Evolutionary conservation across 1,140 invertebrate species (phyloP), one percentile per base, ranked within the genome.

Genomic region (Drosophila sproati): DNA sequence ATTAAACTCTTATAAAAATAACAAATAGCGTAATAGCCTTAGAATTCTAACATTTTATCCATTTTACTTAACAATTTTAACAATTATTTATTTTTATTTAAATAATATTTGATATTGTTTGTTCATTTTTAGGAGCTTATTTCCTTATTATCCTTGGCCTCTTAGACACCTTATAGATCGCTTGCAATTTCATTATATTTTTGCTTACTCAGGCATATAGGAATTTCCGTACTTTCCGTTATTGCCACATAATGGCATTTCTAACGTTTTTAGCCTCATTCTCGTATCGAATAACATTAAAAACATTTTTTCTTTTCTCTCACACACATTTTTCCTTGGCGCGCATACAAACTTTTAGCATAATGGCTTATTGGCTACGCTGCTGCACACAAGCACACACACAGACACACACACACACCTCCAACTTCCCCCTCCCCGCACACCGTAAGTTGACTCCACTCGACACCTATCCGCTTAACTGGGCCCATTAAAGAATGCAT

Each of bases 331-430:
- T n/a, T 64, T 72, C 41, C 39, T 50, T 77, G 77, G 55, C 34
- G 62, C 43, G 62, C 73, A 77, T 20, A 20, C 73, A 73, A 83
- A 80, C 50, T 85, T 73, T 80, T 70, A 77, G 54, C 82, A 73
- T 85, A 78, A 66, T 72, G 56, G 68, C 73, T 85, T 73, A 83
- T 83, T 76, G 77, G 72, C 59, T 68, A 32, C 28, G 20, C 55
- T 52, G 28, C 28, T n/a, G 7, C 54, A 43, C 20, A 10, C 20
- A 20, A 20, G 20, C 20, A 20, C 20, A 20, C 20, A 20, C 20
- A 20, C 20, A 20, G 20, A 20, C 20, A 20, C 20, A 20, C 20
- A 20, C 20, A 20, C 20, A 20, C 20, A 20, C 20, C 20, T 20
- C 20, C 20, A 20, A 20, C 20, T 51, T 63, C 35, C 12, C 32